Evolutionary conservation across 2,888 invertebrate species (phyloP).

Genomic region (Crossocerus cetratus): DNA sequence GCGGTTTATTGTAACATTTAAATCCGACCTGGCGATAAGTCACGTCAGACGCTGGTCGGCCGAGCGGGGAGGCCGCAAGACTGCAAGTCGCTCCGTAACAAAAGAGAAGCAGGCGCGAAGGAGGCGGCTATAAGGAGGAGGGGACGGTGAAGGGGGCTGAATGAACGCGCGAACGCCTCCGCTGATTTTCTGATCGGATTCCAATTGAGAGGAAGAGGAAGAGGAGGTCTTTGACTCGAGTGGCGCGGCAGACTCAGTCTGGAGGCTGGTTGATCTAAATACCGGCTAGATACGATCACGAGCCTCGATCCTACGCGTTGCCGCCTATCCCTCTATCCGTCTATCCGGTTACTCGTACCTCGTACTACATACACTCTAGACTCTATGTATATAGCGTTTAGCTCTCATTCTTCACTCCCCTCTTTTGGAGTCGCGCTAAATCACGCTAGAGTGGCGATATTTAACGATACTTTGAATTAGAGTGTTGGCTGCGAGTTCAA

Average conservation of each 20-base stretch:
- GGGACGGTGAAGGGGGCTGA: constrained; percentile 29
- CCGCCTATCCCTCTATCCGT: constrained; percentile 27
- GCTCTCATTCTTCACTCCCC: not conserved
- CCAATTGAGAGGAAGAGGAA: constrained; percentile 41
- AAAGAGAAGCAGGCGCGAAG: not conserved
- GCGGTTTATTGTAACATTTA: constrained; percentile 43
- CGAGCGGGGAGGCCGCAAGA: constrained; percentile 12
- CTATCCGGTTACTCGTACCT: constrained; percentile 25
- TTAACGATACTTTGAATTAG: not conserved
- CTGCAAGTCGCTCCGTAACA: not conserved
- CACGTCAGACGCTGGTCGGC: not conserved
- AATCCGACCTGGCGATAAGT: constrained; percentile 21
- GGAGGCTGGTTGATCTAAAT: constrained; percentile 65
- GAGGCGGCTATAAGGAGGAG: not conserved
- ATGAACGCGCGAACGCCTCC: constrained; percentile 53
- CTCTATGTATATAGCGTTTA: too few relatives aligned
- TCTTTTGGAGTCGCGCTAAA: constrained; percentile 7
- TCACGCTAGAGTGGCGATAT: not conserved
- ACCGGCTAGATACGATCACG: constrained; percentile 63
- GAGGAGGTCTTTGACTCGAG: constrained; percentile 55
- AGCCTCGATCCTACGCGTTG: constrained; percentile 53
- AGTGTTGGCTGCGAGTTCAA: not conserved
- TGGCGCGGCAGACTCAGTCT: constrained; percentile 52
- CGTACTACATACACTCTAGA: not conserved
- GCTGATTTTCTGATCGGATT: constrained; percentile 55